These are phyloP conservation scores for Zophobas atratus DNA, from an alignment of 1,140 invertebrate species.

Conservation along the genomic window DNA sequence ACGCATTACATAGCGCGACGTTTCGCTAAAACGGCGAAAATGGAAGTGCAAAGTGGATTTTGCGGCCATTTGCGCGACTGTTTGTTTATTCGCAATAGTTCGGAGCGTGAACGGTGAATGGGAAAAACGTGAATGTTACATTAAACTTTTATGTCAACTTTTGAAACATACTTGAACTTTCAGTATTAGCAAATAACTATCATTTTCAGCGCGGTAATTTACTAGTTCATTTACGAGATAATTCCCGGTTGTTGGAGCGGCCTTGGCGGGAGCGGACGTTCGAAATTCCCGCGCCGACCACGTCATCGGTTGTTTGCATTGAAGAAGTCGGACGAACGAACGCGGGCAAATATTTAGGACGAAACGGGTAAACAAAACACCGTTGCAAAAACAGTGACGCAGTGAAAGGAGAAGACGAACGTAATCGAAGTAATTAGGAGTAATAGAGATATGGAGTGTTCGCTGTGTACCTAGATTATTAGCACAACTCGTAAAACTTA, in stretches of 20 bases:
- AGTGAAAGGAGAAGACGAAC: too few species aligned
- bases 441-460: too few species aligned
- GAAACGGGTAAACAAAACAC: too few species aligned
- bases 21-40: not conserved
- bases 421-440: too few species aligned
- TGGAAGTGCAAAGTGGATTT: slow-evolving; percentile 14
- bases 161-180: slow-evolving; percentile 51
- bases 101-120: slow-evolving; percentile 47
- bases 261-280: slow-evolving; percentile 3
- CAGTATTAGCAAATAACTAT: slow-evolving; percentile 48
- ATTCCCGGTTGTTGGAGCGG: slow-evolving; percentile 20
- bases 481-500: too few species aligned
- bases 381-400: too few species aligned
- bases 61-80: slow-evolving; percentile 1
- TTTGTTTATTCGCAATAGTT: not conserved
- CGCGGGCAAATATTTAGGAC: too few species aligned
- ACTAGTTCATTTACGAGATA: slow-evolving; percentile 42
- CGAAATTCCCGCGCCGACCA: slow-evolving; percentile 7
- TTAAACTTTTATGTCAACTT: slow-evolving; percentile 49
- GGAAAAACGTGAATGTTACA: slow-evolving; percentile 50
- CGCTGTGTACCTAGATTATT: too few species aligned
- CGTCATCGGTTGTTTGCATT: not conserved
- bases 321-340: too few species aligned
- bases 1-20: not conserved
- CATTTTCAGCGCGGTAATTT: slow-evolving; percentile 43